A percentile compares a stretch with the other conserved stretches of the same genome.
These are phyloP conservation scores for Hestina assimilis DNA, from an alignment of 1,140 invertebrate genomes.

Conservation along the genomic window DNA sequence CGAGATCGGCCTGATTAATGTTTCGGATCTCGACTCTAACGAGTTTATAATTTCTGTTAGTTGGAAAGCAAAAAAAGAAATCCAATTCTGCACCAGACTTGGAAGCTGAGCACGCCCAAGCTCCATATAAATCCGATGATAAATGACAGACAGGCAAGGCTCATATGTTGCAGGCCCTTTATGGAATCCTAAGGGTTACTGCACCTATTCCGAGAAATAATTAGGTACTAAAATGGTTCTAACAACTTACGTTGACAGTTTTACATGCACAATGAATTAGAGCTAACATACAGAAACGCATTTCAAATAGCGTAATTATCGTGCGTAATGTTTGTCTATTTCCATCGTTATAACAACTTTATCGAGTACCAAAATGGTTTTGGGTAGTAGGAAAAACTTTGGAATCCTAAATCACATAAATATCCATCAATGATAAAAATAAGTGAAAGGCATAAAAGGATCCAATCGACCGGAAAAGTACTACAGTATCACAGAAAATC, in stretches of 20 bases:
- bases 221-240: conserved; percentile 24
- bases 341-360: background rate
- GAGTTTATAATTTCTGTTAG: conserved; percentile 20
- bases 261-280: conserved; percentile 23
- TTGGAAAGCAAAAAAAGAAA: conserved; percentile 18
- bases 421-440: background rate
- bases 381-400: background rate
- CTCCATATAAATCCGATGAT: conserved; percentile 25
- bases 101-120: conserved; percentile 13
- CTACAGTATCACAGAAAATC: too few species aligned
- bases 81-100: conserved; percentile 19
- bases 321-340: conserved; percentile 1
- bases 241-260: conserved; percentile 23
- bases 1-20: conserved; percentile 7
- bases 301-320: conserved; percentile 1
- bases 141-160: conserved; percentile 22
- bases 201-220: conserved; percentile 23
- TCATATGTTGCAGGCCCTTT: conserved; percentile 17
- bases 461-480: too few species aligned
- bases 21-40: background rate
- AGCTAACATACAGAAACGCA: background rate
- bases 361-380: background rate
- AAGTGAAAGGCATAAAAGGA: background rate
- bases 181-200: conserved; percentile 25
- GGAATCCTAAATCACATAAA: background rate